Evolutionary conservation across 1,140 invertebrate species (phyloP).

Genomic region (Drosophila nigrodunni): DNA sequence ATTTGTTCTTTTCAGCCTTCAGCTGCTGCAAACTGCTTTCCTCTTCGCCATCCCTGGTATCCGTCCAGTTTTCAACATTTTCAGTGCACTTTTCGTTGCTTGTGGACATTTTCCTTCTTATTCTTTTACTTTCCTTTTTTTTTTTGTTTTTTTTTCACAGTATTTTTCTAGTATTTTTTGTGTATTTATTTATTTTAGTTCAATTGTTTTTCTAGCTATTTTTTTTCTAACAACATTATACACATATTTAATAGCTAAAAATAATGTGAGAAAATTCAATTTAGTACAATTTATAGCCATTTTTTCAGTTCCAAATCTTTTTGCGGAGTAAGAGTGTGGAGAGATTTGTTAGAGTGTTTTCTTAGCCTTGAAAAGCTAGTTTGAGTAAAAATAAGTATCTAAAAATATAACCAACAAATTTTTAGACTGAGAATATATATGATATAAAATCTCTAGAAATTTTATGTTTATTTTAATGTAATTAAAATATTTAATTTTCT

Average conservation of each 20-base stretch:
- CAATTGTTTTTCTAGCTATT: slow-evolving; percentile 20
- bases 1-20: slow-evolving; percentile 66
- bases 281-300: no score
- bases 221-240: slow-evolving; percentile 35
- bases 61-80: slow-evolving; percentile 8
- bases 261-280: no score
- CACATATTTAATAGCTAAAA: background rate
- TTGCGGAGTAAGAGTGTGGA: no score
- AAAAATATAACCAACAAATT: no score
- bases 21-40: slow-evolving; percentile 50
- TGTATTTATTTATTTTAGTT: slow-evolving; percentile 6
- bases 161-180: slow-evolving; percentile 16
- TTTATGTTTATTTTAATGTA: no score
- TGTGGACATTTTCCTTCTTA: slow-evolving; percentile 36
- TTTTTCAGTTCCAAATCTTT: no score
- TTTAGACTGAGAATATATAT: no score
- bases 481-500: no score
- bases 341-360: no score
- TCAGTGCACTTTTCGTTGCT: slow-evolving; percentile 19
- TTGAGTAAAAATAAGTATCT: no score
- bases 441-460: no score
- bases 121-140: slow-evolving; percentile 2
- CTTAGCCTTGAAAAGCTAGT: no score
- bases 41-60: background rate
- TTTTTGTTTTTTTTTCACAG: background rate